Base-by-base conservation (phyloP, 1,140 invertebrate genomes). In the Eulimnadia texana region DNA sequence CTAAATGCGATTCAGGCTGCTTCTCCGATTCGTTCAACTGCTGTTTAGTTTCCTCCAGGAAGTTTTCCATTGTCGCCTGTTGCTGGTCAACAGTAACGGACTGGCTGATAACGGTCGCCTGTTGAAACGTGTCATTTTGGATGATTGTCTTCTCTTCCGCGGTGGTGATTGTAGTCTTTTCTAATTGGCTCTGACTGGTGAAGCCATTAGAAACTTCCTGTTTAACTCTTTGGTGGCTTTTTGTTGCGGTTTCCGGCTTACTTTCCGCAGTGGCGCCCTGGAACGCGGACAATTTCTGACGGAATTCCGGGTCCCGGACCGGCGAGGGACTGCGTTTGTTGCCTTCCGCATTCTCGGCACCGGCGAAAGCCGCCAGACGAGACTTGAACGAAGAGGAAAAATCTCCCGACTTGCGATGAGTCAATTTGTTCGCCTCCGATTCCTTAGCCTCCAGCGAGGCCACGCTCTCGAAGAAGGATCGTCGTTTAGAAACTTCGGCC, bases 371-470 rank as follows among this genome's bases (percentile, higher is more conserved):
- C 10, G 64, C 51, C 28, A 63, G 28, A 28, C 61, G 27, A 3
- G 63, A 64, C 52, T 63, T 60, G 27, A 67, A 63, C n/a, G 66
- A 63, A 23, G 52, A 57, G 11, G 64, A 66, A n/a, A 68, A 58
- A 24, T 68, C 67, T 20, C 67, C 55, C 49, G 70, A 66, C 63
- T 68, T 75, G 68, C 79, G 74, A 65, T 79, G 58, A 20, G 52
- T 63, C 19, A 58, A 47, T 56, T 64, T 66, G 19, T 23, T 55
- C n/a, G 62, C 63, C 23, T 55, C 60, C 24, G 62, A 61, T n/a
- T 64, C 63, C 64, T 63, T 60, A 27, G 61, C 64, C 24, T 63
- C 64, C 51, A 27, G 16, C 51, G 49, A n/a, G 19, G 19, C 42
- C 10, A 16, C 19, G 16, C 28, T 52, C 53, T 61, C 60, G n/a